phyloP scores from a whole-genome alignment of 2,888 invertebrate species.

The Orgyia antiqua region DNA sequence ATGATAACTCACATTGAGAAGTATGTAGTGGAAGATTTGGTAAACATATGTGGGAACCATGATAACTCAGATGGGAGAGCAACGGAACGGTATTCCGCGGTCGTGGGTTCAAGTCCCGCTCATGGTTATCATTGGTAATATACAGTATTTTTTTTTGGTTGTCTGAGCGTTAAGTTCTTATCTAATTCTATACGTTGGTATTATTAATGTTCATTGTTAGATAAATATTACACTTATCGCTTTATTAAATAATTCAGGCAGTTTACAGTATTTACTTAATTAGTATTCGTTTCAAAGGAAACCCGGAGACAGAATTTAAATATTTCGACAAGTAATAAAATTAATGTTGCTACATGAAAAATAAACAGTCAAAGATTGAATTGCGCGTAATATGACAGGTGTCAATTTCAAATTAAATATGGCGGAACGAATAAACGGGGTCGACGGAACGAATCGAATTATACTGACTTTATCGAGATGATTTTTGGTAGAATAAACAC shows the following conservation, averaged over 20 bases:
- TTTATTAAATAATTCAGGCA: slow-evolving; percentile 16
- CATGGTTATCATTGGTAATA: too few relatives aligned
- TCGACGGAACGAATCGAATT: slow-evolving; percentile 3
- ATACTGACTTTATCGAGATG: not conserved
- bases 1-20: too few relatives aligned
- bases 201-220: slow-evolving; percentile 8
- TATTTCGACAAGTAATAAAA: slow-evolving; percentile 30
- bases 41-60: too few relatives aligned
- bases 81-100: too few relatives aligned
- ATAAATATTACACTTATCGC: slow-evolving; percentile 15
- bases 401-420: slow-evolving; percentile 56
- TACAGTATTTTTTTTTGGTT: too few relatives aligned
- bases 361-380: slow-evolving; percentile 42
- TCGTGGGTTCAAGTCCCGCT: too few relatives aligned
- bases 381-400: slow-evolving; percentile 55
- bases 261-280: too few relatives aligned
- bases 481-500: slow-evolving; percentile 1
- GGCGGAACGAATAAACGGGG: slow-evolving; percentile 22
- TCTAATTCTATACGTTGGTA: not conserved
- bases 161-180: too few relatives aligned
- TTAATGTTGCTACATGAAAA: slow-evolving; percentile 38
- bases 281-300: too few relatives aligned
- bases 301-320: too few relatives aligned
- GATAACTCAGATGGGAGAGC: too few relatives aligned
- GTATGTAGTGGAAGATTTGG: too few relatives aligned